Evolutionary conservation across 2,888 invertebrate species (phyloP).

Genomic region (Agrotis clavis): DNA sequence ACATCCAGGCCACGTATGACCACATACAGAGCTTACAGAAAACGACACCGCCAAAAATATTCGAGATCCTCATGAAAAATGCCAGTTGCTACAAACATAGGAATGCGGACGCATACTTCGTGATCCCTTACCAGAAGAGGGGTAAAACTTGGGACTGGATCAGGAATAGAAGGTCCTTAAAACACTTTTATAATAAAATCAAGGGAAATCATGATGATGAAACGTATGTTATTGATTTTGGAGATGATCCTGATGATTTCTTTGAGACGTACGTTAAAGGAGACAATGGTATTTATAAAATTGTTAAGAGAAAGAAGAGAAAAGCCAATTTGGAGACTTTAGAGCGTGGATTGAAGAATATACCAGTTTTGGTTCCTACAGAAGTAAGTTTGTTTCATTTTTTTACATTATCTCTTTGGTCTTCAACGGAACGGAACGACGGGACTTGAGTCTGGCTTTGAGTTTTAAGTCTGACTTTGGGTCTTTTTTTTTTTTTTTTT

Average conservation of each 20-base stretch:
- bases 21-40: conserved; percentile 62
- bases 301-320: conserved; percentile 64
- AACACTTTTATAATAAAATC: conserved; percentile 18
- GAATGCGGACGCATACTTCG: conserved; percentile 61
- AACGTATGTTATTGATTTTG: neutral
- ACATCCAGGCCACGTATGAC: conserved; percentile 72
- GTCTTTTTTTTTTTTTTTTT: too few species aligned
- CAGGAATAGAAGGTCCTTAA: conserved; percentile 69
- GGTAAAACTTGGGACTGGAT: conserved; percentile 73
- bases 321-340: conserved; percentile 57
- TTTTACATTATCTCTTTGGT: too few species aligned
- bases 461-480: too few species aligned
- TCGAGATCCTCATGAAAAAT: conserved; percentile 70
- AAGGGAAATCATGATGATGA: conserved; percentile 16
- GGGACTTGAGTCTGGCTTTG: too few species aligned
- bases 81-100: conserved; percentile 72
- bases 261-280: conserved; percentile 72
- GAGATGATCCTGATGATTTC: conserved; percentile 36
- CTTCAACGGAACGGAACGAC: too few species aligned
- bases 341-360: conserved; percentile 64
- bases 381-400: conserved; percentile 63
- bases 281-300: conserved; percentile 73
- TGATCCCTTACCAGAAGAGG: conserved; percentile 54
- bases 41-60: conserved; percentile 53
- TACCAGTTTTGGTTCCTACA: conserved; percentile 65